Evolutionary conservation across 2,113 vertebrate genomes (phyloP).

Genomic region (Acanthochromis polyacanthus): DNA sequence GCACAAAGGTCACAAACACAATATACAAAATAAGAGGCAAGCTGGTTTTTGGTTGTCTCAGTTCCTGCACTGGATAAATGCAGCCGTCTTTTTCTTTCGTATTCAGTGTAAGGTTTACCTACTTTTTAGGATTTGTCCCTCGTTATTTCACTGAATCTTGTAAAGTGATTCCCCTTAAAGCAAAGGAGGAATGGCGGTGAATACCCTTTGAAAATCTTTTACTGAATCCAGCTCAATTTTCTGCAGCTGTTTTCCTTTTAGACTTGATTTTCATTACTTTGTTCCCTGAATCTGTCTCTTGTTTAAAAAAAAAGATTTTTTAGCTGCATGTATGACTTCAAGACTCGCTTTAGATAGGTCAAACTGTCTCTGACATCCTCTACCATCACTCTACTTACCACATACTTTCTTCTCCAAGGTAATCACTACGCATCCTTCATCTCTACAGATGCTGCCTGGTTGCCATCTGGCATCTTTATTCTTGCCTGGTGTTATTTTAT

Average conservation of each 20-base stretch:
- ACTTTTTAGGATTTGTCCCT: not conserved
- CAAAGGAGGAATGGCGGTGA: not conserved
- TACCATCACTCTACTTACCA: not conserved
- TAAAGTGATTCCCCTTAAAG: not conserved
- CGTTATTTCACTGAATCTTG: not conserved
- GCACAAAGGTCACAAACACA: constrained; percentile 18
- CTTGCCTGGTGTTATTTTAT: constrained; percentile 69
- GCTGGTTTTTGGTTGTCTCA: not conserved
- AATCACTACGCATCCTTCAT: constrained; percentile 30
- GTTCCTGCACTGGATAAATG: not conserved
- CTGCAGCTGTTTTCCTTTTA: not conserved
- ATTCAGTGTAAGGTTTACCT: not conserved
- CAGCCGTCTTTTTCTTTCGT: not conserved
- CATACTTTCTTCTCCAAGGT: constrained; percentile 42
- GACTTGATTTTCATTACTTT: not conserved
- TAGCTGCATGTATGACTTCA: not conserved
- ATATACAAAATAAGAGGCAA: not conserved
- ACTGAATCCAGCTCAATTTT: not conserved
- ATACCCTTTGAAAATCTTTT: not conserved
- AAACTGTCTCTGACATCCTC: not conserved
- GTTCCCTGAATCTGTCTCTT: not conserved
- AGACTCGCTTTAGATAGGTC: not conserved
- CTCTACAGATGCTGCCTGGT: constrained; percentile 71
- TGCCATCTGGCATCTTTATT: constrained; percentile 69
- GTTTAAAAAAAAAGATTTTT: not conserved